Evolutionary conservation across 2,888 invertebrate species (phyloP).

Genomic region (Eumacrocentrus americanus): DNA sequence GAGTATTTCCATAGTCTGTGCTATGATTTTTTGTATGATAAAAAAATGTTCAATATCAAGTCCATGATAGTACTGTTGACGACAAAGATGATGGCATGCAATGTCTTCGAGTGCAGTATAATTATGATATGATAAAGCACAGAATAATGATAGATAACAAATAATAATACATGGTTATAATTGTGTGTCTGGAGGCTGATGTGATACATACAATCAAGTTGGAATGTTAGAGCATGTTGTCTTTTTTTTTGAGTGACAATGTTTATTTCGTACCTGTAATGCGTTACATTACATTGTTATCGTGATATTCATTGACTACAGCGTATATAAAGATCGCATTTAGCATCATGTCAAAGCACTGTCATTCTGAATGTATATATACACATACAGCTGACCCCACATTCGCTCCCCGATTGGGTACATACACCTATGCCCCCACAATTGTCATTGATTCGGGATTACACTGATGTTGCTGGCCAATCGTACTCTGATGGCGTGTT

Average conservation of each 20-base stretch:
- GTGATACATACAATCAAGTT: too few relatives aligned
- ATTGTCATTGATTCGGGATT: background rate
- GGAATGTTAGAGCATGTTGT: constrained; percentile 1
- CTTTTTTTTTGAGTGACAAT: constrained; percentile 9
- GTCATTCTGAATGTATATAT: constrained; percentile 34
- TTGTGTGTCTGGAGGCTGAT: too few relatives aligned
- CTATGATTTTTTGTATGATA: background rate
- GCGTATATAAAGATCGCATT: background rate
- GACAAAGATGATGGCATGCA: background rate
- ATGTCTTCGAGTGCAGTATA: background rate
- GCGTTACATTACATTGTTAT: constrained; percentile 23
- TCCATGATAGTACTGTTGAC: background rate
- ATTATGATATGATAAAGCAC: too few relatives aligned
- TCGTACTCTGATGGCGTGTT: too few relatives aligned
- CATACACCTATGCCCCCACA: constrained; percentile 32
- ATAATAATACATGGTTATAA: too few relatives aligned
- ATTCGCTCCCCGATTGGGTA: constrained; percentile 17
- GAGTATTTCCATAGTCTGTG: background rate
- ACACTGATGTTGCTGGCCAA: too few relatives aligned
- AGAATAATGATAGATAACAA: too few relatives aligned
- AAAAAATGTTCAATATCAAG: background rate
- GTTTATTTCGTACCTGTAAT: constrained; percentile 18
- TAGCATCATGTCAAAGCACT: constrained; percentile 40
- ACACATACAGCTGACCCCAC: constrained; percentile 8
- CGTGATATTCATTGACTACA: background rate